Base-by-base conservation (phyloP, 2,888 invertebrate species). In the Pammene aurita region DNA sequence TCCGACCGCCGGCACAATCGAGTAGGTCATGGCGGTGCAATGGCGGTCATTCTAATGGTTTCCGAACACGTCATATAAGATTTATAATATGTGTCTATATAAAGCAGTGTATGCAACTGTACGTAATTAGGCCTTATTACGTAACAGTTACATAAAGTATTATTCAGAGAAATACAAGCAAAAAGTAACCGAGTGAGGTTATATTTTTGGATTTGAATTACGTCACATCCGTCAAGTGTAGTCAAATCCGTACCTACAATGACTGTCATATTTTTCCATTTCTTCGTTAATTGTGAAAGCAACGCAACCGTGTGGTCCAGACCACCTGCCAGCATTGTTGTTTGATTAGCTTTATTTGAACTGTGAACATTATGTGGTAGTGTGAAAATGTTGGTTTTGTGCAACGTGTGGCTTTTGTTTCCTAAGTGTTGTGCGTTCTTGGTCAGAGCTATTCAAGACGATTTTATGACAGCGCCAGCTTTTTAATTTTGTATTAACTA, bases 321-420 rank as follows among this genome's bases (percentile, higher is more conserved):
- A 69, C 74, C 73, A 73, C 74, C 71, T 61, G 52, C 48, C 52
- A 7, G 44, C 42, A 55, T 69, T 66, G 46, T 63, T 61, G 38
- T 50, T 63, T 66, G 71, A 76, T 85, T 84, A 62, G 62, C 50
- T 61, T 41, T 62, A 41, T 62, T 62, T 62, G 62, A 18, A 41
- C n/a, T 52, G 61, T 61, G 60, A 35, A 48, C 61, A 61, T 35
- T 11, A 38, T 61, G 61, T 50, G 52, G 35, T 61, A 48, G 62
- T 62, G 62, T 62, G 62, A 62, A 52, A 62, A 62, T 50, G 62
- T 62, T 52, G 62, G 50, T 62, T 62, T 62, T 62, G 62, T 62
- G 62, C 62, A 62, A 38, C 38, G 61, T 60, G 54, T 35, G 18
- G 50, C 52, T 60, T 62, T 62, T 62, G 62, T 62, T 62, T 50